These are phyloP conservation scores for Microcebus lehilahytsara DNA, from an alignment of 2,113 vertebrate genomes.

Conservation along the genomic window DNA sequence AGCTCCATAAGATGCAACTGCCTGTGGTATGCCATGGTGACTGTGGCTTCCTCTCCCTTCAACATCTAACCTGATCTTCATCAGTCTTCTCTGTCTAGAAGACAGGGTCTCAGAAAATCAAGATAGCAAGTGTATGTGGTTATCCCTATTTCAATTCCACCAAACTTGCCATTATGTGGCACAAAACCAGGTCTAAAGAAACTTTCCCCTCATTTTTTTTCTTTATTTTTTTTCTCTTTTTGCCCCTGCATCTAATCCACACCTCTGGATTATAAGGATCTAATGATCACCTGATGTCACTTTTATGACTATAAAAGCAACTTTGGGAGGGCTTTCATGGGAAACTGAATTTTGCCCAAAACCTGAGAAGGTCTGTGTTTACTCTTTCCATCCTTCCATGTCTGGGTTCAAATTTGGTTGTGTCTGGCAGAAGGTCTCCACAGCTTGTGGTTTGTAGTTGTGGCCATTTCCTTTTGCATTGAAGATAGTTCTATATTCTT, in stretches of 20 bases:
- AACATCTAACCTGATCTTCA: background rate
- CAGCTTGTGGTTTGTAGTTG: background rate
- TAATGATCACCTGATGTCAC: background rate
- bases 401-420: too few relatives aligned
- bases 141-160: background rate
- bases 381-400: too few relatives aligned
- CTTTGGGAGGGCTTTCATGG: background rate
- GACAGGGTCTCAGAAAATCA: background rate
- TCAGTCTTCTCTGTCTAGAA: background rate
- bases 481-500: background rate
- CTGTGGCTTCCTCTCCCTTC: background rate
- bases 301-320: background rate
- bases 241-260: background rate
- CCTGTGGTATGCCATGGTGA: rapidly evolving
- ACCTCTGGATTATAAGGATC: background rate
- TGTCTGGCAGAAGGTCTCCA: background rate
- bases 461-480: background rate
- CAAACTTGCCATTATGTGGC: rapidly evolving
- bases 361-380: background rate
- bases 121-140: rapidly evolving
- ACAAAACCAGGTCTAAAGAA: rapidly evolving
- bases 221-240: background rate
- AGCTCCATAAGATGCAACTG: rapidly evolving
- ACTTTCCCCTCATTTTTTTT: too few relatives aligned
- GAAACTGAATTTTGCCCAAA: background rate